These are phyloP conservation scores for Phalacrocorax pelagicus DNA, from an alignment of 2,113 vertebrate species.

Conservation along the genomic window DNA sequence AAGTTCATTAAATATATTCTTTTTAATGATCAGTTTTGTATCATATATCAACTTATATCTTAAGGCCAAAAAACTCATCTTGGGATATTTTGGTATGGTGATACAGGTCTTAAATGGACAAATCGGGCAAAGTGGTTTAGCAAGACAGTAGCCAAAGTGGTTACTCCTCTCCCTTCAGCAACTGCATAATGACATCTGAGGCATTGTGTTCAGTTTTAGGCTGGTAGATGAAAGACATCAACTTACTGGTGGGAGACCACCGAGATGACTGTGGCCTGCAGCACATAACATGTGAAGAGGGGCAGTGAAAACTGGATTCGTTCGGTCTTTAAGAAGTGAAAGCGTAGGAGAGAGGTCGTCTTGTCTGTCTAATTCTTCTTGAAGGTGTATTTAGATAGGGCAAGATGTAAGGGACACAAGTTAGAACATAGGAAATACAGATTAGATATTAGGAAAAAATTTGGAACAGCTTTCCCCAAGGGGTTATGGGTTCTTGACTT, in stretches of 20 bases:
- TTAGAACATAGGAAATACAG: neutral
- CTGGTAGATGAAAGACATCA: neutral
- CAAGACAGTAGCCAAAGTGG: neutral
- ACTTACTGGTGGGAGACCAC: fast-evolving
- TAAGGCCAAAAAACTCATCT: neutral
- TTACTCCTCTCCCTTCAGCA: neutral
- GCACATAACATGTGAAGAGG: neutral
- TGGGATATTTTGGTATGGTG: neutral
- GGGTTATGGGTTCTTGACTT: neutral
- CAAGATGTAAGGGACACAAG: neutral
- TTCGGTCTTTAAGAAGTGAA: neutral
- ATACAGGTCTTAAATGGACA: neutral
- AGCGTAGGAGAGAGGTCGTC: neutral
- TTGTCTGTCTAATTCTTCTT: neutral
- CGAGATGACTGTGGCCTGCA: neutral
- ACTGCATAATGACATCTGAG: neutral
- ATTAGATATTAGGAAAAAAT: no score
- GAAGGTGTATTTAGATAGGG: neutral
- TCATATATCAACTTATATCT: neutral
- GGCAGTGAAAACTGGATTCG: neutral
- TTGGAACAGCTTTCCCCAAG: neutral
- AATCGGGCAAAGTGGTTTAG: neutral
- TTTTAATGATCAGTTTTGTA: neutral
- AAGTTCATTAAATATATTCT: neutral
- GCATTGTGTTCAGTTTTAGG: neutral